Evolutionary conservation across 2,797 vertebrate genomes (phyloP), one percentile per base, ranked within the genome.

Genomic region (Peromyscus nudipes): DNA sequence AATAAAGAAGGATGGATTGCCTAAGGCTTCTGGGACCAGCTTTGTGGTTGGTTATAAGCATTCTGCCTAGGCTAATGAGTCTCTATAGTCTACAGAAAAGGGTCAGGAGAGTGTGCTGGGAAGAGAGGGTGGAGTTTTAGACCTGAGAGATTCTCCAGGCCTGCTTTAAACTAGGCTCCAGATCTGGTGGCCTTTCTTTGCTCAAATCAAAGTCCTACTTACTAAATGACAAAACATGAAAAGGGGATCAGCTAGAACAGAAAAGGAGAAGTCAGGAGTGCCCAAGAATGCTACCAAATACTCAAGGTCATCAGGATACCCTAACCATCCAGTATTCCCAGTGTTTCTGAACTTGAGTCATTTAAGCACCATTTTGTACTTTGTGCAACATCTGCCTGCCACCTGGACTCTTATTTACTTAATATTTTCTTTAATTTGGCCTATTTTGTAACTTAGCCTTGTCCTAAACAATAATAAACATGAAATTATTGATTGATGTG

Each of bases 381-480:
- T 95, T 64, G 93, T 77, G 29, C 65, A 65, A 95, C 92, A 96
- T 97, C 96, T 97, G 96, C 46, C 40, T 76, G 71, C 94, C 93
- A 97, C 83, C 77, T 75, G n/a, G n/a, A 73, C 49, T 83, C 86
- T 89, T 89, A 95, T 87, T 96, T 96, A 89, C 88, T 97, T 91
- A 95, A 95, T 95, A 92, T 75, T 92, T 94, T 95, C 77, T 93
- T 95, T 95, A 97, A 94, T 96, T 95, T 84, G 21, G 31, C 71
- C 76, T 49, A 83, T 85, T 98, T 94, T 96, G 93, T 76, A 96
- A 95, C 69, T 91, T 76, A 95, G 62, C 64, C 92, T 96, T 91
- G 82, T 96, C 92, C 82, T 76, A 96, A 97, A 91, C 73, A 96
- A 97, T 96, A 94, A 97, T 94, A 97, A 97, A 97, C 90, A 85